Base-by-base conservation (phyloP, 1,140 invertebrate species). In the honey bee (Apis mellifera) region DNA sequence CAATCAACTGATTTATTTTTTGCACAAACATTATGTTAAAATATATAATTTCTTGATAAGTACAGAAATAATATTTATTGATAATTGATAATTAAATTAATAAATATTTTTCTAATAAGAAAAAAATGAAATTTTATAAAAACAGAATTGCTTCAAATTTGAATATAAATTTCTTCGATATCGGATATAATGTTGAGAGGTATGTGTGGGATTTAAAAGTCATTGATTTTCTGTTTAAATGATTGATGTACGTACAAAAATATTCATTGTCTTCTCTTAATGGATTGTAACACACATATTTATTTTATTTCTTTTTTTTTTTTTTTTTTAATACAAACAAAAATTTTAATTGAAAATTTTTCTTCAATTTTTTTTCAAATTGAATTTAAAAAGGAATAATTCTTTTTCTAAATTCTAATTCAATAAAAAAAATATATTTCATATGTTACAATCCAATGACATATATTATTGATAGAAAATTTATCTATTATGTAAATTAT, bases 61-160 rank as follows among this genome's bases (percentile, higher is more conserved):
- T 15, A 32, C 21, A 55, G 19, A 32, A 57, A 32, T 26, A 72
- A 72, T 32, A 23, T n/a, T n/a, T n/a, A n/a, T n/a, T n/a, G n/a
- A n/a, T 69, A 71, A 71, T 71, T 60, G 15, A 52, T n/a, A 52
- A 26, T 12, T 4, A 50, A n/a, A n/a, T n/a, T n/a, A n/a, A n/a
- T n/a, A n/a, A 70, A 42, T 78, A 78, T 78, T 78, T 78, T 78
- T 78, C 54, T 78, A 78, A 57, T 70, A 60, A 68, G 7, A 19
- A 17, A 55, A 11, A 60, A 42, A 32, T 3, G 19, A 26, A 57
- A 26, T 32, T 17, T 12, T 66, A 54, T 65, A 23, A 4, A 62
- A 23, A 62, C 12, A 8, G 59, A 23, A 50, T 50, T 19, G 8
- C 19, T 23, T 23, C n/a, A 50, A 64, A 8, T 75, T 75, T 9